Conservation (phyloP, 2,797 vertebrate genomes). For the Helostoma temminkii region DNA sequence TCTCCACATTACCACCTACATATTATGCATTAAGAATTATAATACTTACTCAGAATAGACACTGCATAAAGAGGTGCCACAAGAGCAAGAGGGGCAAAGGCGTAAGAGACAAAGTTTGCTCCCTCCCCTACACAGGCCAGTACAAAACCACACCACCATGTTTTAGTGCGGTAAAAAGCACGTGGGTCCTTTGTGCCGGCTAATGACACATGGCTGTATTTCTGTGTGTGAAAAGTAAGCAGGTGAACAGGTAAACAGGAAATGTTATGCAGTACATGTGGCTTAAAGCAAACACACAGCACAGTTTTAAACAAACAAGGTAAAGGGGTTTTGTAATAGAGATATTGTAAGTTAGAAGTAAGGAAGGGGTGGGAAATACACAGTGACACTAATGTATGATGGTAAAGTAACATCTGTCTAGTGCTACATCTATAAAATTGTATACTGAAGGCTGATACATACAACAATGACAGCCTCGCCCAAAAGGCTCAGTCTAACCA, state of each 20-base stretch:
- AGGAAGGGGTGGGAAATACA: neutral
- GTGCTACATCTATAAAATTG: too few relatives aligned
- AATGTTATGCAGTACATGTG: neutral
- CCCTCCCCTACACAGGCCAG: slow-evolving; percentile 90
- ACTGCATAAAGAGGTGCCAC: slow-evolving; percentile 93
- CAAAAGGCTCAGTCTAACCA: too few relatives aligned
- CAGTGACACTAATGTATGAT: too few relatives aligned
- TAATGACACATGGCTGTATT: slow-evolving; percentile 92
- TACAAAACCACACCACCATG: slow-evolving; percentile 93
- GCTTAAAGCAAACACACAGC: slow-evolving; percentile 4
- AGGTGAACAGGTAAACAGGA: slow-evolving; percentile 23
- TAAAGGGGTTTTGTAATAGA: neutral
- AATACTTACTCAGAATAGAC: slow-evolving; percentile 89
- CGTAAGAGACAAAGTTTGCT: slow-evolving; percentile 92
- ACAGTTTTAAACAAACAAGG: neutral
- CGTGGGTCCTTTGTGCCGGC: slow-evolving; percentile 90
- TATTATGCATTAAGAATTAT: neutral
- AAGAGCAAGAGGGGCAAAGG: slow-evolving; percentile 92
- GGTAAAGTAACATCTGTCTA: too few relatives aligned
- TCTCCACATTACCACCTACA: neutral
- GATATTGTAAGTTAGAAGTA: neutral
- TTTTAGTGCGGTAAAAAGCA: slow-evolving; percentile 93
- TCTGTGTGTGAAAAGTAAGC: slow-evolving; percentile 79
- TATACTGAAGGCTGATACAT: too few relatives aligned
- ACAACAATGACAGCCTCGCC: too few relatives aligned